phyloP scores from a whole-genome alignment of 2,797 vertebrate genomes.

The Gymnothorax reevesii region DNA sequence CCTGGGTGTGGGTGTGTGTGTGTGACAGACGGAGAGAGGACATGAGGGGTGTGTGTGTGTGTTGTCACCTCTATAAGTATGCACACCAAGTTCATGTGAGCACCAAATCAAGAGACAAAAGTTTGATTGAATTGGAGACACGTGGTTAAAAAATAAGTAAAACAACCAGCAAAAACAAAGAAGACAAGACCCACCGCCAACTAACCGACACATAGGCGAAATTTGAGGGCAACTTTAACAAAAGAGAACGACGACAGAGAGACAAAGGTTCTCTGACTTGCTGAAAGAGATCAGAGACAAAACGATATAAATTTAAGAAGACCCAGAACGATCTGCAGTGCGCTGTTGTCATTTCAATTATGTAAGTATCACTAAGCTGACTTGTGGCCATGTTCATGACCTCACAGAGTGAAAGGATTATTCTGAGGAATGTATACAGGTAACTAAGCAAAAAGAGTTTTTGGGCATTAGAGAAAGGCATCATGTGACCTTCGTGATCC shows the following conservation, averaged over 20 bases:
- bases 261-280: background rate
- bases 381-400: background rate
- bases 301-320: background rate
- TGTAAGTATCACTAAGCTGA: background rate
- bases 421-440: conserved; percentile 7
- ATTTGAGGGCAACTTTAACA: background rate
- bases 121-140: background rate
- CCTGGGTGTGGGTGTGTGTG: conserved; percentile 3
- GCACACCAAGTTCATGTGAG: too few relatives aligned
- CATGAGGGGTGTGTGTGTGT: background rate
- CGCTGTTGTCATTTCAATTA: background rate
- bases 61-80: background rate
- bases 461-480: background rate
- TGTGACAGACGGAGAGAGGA: background rate
- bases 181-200: background rate
- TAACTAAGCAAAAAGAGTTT: background rate
- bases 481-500: background rate
- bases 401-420: background rate
- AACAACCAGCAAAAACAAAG: background rate
- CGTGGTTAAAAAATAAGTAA: background rate
- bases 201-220: background rate
- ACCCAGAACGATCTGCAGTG: background rate
- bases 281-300: background rate
- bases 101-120: background rate
- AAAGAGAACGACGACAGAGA: background rate